Conservation (phyloP, 2,888 invertebrate species). For the Lochmaea capreae region DNA sequence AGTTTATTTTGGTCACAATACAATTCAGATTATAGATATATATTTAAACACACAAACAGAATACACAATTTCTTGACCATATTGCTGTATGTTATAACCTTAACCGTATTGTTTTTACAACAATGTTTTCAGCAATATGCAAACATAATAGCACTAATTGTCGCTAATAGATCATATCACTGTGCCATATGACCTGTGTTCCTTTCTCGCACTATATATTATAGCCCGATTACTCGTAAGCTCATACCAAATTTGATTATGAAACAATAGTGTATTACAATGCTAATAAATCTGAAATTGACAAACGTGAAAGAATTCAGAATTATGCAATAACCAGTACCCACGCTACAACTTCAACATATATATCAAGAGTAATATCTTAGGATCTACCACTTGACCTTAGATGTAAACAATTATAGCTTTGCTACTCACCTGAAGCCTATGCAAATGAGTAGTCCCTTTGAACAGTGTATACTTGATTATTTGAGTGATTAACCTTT, state of each 20-base stretch:
- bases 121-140: too few relatives aligned
- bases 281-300: background rate
- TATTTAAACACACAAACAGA: too few relatives aligned
- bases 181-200: too few relatives aligned
- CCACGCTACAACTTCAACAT: background rate
- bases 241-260: background rate
- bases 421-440: background rate
- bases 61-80: too few relatives aligned
- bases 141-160: too few relatives aligned
- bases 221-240: background rate
- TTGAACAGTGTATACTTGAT: background rate
- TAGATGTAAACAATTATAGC: background rate
- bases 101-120: too few relatives aligned
- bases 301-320: background rate
- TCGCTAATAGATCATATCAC: too few relatives aligned
- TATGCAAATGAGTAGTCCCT: background rate
- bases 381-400: background rate
- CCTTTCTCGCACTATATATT: too few relatives aligned
- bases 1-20: too few relatives aligned
- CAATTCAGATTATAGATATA: too few relatives aligned
- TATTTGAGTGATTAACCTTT: background rate
- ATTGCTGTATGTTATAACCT: too few relatives aligned
- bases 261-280: background rate
- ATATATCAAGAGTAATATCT: background rate
- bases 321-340: background rate